Percentiles rank a stretch among this genome's conserved stretches.
Evolutionary conservation across 2,888 invertebrate genomes (phyloP).

Genomic region (Aricia artaxerxes): DNA sequence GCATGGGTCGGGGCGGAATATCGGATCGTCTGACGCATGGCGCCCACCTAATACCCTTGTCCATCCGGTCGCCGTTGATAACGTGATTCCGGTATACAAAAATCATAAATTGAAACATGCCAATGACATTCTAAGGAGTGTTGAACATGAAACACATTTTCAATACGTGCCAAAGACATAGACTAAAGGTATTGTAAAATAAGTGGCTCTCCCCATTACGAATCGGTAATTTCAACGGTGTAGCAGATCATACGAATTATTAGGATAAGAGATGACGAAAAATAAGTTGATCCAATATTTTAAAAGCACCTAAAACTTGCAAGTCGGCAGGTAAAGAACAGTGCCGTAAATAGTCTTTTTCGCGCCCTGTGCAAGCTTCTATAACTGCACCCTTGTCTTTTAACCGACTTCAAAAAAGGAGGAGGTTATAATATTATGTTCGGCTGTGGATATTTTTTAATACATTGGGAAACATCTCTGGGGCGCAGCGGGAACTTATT

Average conservation of each 20-base stretch:
- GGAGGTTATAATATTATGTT: too few species aligned
- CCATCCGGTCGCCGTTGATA: conserved; percentile 20
- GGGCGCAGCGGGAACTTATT: too few species aligned
- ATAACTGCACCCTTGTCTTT: too few species aligned
- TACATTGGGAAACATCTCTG: too few species aligned
- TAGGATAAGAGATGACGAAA: neutral
- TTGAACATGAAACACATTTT: neutral
- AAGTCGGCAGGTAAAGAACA: neutral
- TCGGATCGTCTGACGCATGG: conserved; percentile 50
- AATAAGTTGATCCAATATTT: neutral
- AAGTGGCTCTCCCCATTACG: neutral
- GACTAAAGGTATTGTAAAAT: neutral
- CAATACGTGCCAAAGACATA: neutral
- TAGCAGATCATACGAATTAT: neutral
- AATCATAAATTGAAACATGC: conserved; percentile 21
- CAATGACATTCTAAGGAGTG: neutral
- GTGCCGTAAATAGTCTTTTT: too few species aligned
- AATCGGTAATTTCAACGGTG: too few species aligned
- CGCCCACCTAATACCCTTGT: conserved; percentile 35
- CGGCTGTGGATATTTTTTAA: too few species aligned
- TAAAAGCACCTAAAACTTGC: neutral
- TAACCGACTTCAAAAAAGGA: too few species aligned
- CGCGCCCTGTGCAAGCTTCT: too few species aligned
- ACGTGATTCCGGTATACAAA: conserved; percentile 16
- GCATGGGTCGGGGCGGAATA: conserved; percentile 70